Evolutionary conservation across 2,888 invertebrate genomes (phyloP).

Genomic region (Polydesmus complanatus): DNA sequence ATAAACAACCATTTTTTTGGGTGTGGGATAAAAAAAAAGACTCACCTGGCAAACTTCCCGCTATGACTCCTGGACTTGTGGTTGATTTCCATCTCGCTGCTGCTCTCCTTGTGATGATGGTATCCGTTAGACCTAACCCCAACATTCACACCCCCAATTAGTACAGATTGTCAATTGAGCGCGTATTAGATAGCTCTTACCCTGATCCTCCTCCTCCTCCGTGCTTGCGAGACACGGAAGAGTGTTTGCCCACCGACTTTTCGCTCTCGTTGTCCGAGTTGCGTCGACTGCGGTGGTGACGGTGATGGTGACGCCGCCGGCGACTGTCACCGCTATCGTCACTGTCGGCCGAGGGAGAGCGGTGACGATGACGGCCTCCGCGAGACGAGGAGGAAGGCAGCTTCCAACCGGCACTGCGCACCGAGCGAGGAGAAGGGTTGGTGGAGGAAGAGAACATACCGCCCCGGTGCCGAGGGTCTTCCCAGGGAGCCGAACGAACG

Average conservation of each 20-base stretch:
- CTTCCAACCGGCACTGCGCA: conserved; percentile 36
- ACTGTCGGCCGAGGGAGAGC: conserved; percentile 21
- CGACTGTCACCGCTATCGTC: conserved; percentile 22
- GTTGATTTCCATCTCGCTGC: conserved; percentile 9
- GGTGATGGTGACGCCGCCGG: conserved; percentile 39
- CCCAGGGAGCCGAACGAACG: conserved; percentile 67
- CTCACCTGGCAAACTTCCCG: not conserved
- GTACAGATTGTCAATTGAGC: too few species aligned
- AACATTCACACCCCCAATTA: too few species aligned
- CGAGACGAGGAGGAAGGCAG: conserved; percentile 18
- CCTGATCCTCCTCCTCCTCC: too few species aligned
- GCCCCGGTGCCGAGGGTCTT: conserved; percentile 53
- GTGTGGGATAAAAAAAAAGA: too few species aligned
- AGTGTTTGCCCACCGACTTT: conserved; percentile 50
- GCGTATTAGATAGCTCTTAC: too few species aligned
- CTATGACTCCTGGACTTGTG: conserved; percentile 12
- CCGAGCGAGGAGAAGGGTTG: conserved; percentile 52
- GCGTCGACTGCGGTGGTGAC: conserved; percentile 57
- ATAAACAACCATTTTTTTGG: too few species aligned
- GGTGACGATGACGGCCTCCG: conserved; percentile 15
- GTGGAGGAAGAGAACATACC: conserved; percentile 24
- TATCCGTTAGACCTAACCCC: too few species aligned
- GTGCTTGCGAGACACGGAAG: not conserved
- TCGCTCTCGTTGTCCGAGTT: conserved; percentile 85
- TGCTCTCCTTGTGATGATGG: conserved; percentile 6